Base-by-base conservation (phyloP, 2,797 vertebrate genomes). In the Rhynchotus rufescens region DNA sequence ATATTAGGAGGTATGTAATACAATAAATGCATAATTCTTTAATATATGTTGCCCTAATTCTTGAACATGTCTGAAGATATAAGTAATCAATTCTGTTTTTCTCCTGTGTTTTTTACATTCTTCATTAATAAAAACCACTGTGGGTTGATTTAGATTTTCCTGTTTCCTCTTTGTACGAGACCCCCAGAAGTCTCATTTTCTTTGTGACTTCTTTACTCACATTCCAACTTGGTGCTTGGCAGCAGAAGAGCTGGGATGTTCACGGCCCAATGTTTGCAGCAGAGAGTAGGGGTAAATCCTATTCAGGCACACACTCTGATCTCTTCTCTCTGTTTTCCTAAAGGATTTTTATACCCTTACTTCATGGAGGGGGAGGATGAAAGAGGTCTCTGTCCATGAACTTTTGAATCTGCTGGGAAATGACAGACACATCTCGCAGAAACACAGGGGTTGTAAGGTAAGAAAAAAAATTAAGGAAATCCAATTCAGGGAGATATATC, bases 301-400 rank as follows among this genome's bases (percentile, higher is more conserved):
- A 21, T 25, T 47, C 64, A 32, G 64, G 2, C 26, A 4, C 6
- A 3, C 22, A 16, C 36, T 10, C 44, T 54, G 26, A 1, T 8
- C 25, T 19, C 30, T 6, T 47, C 64, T 57, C 16, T 12, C 25
- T 13, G 17, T 61, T 40, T 12, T 40, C 44, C 25, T 6, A 32
- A 42, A 32, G 52, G 21, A 3, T 13, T 12, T 56, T 5, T 42
- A 15, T 13, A 40, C 15, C 5, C 22, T 25, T n/a, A 16, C 65
- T 16, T 11, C 22, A 1, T 20, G 6, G 10, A 49, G n/a, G 2
- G 0, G 6, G 5, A 1, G 17, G 2, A 0, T 3, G 12, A 7
- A 54, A 40, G 8, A 65, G 4, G 2, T 1, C 17, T 23, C 64
- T 5, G 12, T 8, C 26, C 76, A 2, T 8, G 11, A 42, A 44